phyloP scores from a whole-genome alignment of 2,797 vertebrate species.

The Acanthornis magna region DNA sequence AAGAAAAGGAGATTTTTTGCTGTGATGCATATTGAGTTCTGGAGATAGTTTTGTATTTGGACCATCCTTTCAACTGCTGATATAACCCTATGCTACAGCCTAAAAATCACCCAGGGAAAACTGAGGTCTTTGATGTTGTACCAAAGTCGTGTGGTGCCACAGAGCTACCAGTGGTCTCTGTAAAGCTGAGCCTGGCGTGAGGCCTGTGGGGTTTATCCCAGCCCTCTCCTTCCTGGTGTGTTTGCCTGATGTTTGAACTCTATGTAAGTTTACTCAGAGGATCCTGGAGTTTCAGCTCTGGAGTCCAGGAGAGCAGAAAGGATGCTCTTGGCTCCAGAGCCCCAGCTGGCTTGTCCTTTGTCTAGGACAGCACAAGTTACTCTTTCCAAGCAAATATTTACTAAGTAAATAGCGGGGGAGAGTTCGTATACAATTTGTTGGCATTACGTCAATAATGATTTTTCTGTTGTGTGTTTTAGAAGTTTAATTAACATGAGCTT shows the following conservation, averaged over 20 bases:
- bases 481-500: slow-evolving; percentile 17
- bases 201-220: not conserved
- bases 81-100: not conserved
- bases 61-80: not conserved
- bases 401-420: not conserved
- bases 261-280: not conserved
- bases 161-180: not conserved
- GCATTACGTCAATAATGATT: not conserved
- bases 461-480: slow-evolving; percentile 14
- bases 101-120: not conserved
- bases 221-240: not conserved
- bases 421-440: not conserved
- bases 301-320: not conserved
- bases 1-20: not conserved
- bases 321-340: not conserved
- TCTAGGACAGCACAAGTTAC: not conserved
- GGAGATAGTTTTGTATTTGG: not conserved
- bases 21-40: not conserved
- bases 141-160: not conserved
- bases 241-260: not conserved
- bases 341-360: not conserved
- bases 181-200: not conserved
- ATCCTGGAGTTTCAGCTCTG: not conserved
- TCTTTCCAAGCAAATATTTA: slow-evolving; percentile 37
- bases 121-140: not conserved